phyloP scores from a whole-genome alignment of 1,140 invertebrate genomes.

The Sesamia nonagrioides region DNA sequence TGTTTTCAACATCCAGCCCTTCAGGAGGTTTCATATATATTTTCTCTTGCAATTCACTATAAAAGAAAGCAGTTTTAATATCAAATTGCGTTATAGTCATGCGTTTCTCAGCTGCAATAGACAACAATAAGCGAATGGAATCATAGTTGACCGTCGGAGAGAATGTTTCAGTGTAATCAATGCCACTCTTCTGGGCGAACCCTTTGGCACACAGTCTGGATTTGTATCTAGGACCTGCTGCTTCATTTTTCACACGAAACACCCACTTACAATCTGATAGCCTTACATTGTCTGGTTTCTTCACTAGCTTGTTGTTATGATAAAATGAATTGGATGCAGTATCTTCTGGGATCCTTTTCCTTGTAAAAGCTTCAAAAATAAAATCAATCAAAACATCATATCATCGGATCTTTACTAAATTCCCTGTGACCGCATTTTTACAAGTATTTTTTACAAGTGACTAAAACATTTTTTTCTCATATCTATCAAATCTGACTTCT shows the following conservation, averaged over 20 bases:
- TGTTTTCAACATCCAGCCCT: too few species aligned
- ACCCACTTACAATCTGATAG: not conserved
- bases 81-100: not conserved
- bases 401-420: too few species aligned
- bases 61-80: not conserved
- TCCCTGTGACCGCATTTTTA: too few species aligned
- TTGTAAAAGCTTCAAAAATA: too few species aligned
- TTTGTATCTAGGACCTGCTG: not conserved
- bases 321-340: too few species aligned
- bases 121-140: not conserved
- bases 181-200: not conserved
- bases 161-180: not conserved
- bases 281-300: not conserved
- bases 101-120: too few species aligned
- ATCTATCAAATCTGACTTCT: too few species aligned
- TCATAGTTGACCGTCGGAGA: not conserved
- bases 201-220: not conserved
- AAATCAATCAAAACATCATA: too few species aligned
- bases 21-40: slow-evolving; percentile 3
- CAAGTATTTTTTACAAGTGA: too few species aligned
- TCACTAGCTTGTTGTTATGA: too few species aligned
- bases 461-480: too few species aligned
- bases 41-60: not conserved
- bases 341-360: too few species aligned
- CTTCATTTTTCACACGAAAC: not conserved